These are phyloP conservation scores for Dexiosoma caninum DNA, from an alignment of 2,888 invertebrate genomes.

Conservation along the genomic window DNA sequence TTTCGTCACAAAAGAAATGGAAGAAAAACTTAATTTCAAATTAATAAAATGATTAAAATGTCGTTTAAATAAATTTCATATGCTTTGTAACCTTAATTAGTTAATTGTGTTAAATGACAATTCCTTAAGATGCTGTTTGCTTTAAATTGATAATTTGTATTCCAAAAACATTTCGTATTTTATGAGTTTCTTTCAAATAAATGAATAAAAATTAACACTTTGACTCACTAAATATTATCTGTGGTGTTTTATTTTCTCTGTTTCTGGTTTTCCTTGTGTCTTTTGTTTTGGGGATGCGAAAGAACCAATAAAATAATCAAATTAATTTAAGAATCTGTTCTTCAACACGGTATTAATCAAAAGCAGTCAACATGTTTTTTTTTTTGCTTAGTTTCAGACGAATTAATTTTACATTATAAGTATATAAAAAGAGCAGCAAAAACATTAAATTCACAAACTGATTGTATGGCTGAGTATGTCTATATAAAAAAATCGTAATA, in stretches of 20 bases:
- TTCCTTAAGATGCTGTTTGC: background rate
- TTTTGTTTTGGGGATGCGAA: background rate
- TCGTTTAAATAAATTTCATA: constrained; percentile 29
- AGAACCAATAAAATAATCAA: constrained; percentile 11
- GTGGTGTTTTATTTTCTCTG: too few relatives aligned
- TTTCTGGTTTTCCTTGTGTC: too few relatives aligned
- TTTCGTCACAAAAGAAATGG: background rate
- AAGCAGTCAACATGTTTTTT: background rate
- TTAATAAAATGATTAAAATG: constrained; percentile 59
- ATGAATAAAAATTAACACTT: constrained; percentile 11
- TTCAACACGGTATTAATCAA: constrained; percentile 29
- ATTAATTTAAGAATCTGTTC: constrained; percentile 8
- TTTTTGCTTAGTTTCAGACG: background rate
- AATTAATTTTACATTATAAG: background rate
- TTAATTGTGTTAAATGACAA: constrained; percentile 67
- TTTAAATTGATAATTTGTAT: constrained; percentile 21
- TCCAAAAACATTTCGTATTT: constrained; percentile 31
- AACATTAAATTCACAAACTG: too few relatives aligned
- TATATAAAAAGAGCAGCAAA: background rate
- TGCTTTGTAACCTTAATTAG: constrained; percentile 71
- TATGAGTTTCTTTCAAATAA: constrained; percentile 4
- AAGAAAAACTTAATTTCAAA: background rate
- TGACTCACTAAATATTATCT: too few relatives aligned
- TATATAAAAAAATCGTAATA: too few relatives aligned
- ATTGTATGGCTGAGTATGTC: too few relatives aligned